Conservation (phyloP, 2,888 invertebrate species). For the Anthophora plumipes region DNA sequence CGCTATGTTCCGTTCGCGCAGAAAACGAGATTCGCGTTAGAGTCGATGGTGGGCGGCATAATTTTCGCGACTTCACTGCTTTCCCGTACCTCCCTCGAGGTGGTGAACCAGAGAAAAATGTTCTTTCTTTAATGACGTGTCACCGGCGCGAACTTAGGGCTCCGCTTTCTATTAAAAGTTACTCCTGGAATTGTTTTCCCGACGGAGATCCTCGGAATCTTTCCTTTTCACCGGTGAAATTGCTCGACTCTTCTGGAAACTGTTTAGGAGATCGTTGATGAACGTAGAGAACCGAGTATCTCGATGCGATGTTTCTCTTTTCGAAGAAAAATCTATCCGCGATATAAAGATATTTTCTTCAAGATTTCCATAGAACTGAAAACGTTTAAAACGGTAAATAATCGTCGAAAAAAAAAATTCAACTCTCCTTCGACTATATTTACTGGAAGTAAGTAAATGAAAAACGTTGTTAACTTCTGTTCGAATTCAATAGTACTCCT, state of each 20-base stretch:
- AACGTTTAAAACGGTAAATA: no score
- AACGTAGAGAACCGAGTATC: neutral
- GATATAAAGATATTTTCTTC: no score
- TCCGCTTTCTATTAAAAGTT: slow-evolving; percentile 58
- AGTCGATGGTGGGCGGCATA: slow-evolving; percentile 55
- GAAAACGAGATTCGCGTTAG: slow-evolving; percentile 70
- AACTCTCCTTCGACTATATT: no score
- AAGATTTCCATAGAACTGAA: no score
- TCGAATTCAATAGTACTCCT: no score
- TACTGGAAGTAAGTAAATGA: no score
- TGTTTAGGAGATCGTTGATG: slow-evolving; percentile 1
- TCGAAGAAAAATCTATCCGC: no score
- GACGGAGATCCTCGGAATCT: neutral
- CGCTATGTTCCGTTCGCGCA: slow-evolving; percentile 57
- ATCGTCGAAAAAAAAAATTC: no score
- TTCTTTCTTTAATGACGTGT: slow-evolving; percentile 63
- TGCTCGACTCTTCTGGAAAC: neutral
- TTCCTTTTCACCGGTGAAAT: neutral
- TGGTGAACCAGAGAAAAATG: slow-evolving; percentile 45
- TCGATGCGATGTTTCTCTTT: no score
- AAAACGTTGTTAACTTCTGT: no score
- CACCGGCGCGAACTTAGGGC: slow-evolving; percentile 42
- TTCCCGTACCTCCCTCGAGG: neutral
- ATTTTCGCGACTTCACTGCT: slow-evolving; percentile 50
- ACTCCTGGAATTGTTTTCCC: slow-evolving; percentile 41